Base-by-base conservation (phyloP, 2,797 vertebrate species). In the Centroberyx gerrardi region DNA sequence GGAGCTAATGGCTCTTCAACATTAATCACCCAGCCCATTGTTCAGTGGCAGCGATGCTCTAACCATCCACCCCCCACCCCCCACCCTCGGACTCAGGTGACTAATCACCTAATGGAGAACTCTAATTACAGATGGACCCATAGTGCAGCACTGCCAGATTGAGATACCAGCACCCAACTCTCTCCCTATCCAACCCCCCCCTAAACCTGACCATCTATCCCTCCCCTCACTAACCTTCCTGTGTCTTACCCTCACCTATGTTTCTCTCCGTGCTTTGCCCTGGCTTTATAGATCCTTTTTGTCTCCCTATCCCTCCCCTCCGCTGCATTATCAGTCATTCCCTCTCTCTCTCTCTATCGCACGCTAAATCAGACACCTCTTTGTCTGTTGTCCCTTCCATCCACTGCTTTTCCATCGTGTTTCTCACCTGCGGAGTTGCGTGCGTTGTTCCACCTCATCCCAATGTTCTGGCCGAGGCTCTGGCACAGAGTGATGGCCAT, bases 371-470 rank as follows among this genome's bases (percentile, higher is more conserved):
- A 55, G 3, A 33, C 33, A 33, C 7, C 7, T 3, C 48, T 46
- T 27, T 29, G 40, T 46, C 18, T 40, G 8, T 17, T 22, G 7
- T 51, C 15, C 15, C 52, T 28, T 33, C 29, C 27, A 2, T 18
- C 49, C 58, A 29, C 38, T 33, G 14, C 10, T 4, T 5, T 59
- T 18, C 29, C 12, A 4, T 13, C 13, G 10, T 69, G 62, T 62
- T 66, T 29, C 54, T 82, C 71, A 97, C 97, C 96, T 94, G 97
- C 97, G 0, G 96, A 95, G 46, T 87, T 87, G 4, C 96, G 96
- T 59, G 94, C 95, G 80, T 97, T 97, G 90, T 98, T 98, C 97
- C 97, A 99, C 95, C 95, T 97, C 97, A 99, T 98, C 76, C 97
- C 97, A 64, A 99, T 92, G 89, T 99, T 99, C 92, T 98, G 97